These are phyloP conservation scores for Stenichneumon culpator DNA, from an alignment of 2,888 invertebrate genomes.

Conservation along the genomic window DNA sequence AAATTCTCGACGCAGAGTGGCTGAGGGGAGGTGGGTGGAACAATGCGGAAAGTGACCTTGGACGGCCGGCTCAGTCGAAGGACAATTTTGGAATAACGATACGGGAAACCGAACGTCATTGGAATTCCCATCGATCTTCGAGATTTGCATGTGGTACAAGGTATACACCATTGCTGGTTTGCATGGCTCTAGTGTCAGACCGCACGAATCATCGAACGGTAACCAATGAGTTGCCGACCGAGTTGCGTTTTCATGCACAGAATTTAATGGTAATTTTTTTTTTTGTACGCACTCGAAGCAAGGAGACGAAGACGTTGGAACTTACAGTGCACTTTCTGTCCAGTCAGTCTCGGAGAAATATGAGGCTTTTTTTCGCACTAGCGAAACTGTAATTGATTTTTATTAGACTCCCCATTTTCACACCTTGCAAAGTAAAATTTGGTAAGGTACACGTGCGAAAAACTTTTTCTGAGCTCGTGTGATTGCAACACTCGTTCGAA, in stretches of 20 bases:
- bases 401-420: no score
- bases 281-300: not conserved
- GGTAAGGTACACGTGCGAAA: no score
- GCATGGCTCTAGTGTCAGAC: not conserved
- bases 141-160: not conserved
- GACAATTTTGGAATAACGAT: not conserved
- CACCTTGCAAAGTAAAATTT: no score
- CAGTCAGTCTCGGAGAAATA: conserved; percentile 55
- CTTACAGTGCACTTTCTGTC: not conserved
- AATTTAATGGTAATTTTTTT: conserved; percentile 6
- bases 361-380: conserved; percentile 45
- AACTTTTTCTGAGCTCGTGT: no score
- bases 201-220: not conserved
- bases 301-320: conserved; percentile 21
- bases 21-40: not conserved
- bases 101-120: not conserved
- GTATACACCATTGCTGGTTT: not conserved
- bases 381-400: not conserved
- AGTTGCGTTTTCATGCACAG: conserved; percentile 12
- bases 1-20: no score
- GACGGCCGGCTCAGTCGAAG: not conserved
- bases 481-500: no score
- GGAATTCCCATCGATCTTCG: not conserved
- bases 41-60: conserved; percentile 6
- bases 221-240: conserved; percentile 6